These are phyloP conservation scores for Euwallacea fornicatus DNA, from an alignment of 1,140 invertebrate species.

Conservation along the genomic window DNA sequence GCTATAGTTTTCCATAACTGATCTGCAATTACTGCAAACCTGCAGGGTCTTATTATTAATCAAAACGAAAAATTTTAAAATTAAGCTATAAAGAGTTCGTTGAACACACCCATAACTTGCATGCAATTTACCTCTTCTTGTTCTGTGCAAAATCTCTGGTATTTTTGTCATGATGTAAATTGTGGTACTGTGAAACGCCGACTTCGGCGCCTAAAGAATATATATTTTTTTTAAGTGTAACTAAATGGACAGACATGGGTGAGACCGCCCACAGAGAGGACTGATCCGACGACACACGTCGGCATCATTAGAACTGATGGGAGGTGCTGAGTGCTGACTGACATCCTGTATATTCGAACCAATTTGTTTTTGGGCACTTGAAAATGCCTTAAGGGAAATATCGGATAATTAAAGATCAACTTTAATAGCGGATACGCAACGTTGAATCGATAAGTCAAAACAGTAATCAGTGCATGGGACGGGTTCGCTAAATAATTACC, in stretches of 20 bases:
- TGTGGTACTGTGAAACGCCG: slow-evolving; percentile 6
- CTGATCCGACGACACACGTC: slow-evolving; percentile 35
- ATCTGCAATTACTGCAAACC: slow-evolving; percentile 1
- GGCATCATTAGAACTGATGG: slow-evolving; percentile 2
- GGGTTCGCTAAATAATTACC: slow-evolving; percentile 25
- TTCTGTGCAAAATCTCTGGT: neutral
- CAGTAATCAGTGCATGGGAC: slow-evolving; percentile 14
- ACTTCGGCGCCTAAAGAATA: slow-evolving; percentile 14
- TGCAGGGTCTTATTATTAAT: neutral
- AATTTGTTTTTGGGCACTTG: neutral
- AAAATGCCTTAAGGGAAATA: neutral
- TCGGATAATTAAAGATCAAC: neutral
- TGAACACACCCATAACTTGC: neutral
- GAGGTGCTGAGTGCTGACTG: neutral
- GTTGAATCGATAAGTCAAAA: slow-evolving; percentile 1
- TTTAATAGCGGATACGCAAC: neutral
- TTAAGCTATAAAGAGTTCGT: slow-evolving; percentile 3
- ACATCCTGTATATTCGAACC: neutral
- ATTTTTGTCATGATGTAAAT: neutral
- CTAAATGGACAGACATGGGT: slow-evolving; percentile 24
- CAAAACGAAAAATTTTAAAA: neutral
- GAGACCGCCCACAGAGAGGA: slow-evolving; percentile 17
- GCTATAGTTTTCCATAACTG: slow-evolving; percentile 31
- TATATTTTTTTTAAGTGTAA: slow-evolving; percentile 18
- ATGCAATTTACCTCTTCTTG: too few species aligned